Evolutionary conservation across 2,888 invertebrate species (phyloP).

Genomic region (Doris montereyensis): DNA sequence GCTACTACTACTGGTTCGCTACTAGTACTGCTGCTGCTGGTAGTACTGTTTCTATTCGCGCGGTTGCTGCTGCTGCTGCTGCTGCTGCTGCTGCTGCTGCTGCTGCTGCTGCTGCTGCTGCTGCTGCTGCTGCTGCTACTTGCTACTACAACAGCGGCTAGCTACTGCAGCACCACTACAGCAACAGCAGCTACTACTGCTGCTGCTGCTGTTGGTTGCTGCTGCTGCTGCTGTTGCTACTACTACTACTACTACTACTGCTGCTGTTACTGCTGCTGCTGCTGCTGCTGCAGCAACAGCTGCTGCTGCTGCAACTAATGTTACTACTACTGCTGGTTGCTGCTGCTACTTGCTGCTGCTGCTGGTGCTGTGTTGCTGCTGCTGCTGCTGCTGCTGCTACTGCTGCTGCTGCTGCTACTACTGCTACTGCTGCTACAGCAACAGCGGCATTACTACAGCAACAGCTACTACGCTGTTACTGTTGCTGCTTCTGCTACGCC

Average conservation of each 20-base stretch:
- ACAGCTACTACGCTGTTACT: too few relatives aligned
- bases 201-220: too few relatives aligned
- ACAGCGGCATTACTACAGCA: background rate
- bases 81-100: background rate
- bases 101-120: background rate
- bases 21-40: too few relatives aligned
- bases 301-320: background rate
- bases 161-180: too few relatives aligned
- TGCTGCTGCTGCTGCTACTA: background rate
- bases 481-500: background rate
- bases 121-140: background rate
- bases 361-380: too few relatives aligned
- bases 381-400: background rate
- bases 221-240: too few relatives aligned
- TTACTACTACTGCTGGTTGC: background rate
- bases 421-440: background rate
- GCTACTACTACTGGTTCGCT: too few relatives aligned
- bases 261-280: constrained; percentile 10
- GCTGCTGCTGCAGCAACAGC: too few relatives aligned
- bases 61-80: background rate
- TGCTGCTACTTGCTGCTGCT: too few relatives aligned
- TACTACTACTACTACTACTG: too few relatives aligned
- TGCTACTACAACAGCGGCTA: too few relatives aligned
- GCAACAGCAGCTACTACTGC: too few relatives aligned
- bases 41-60: background rate